Conservation (phyloP, 2,888 invertebrate species). For the Petrophora chlorosata region DNA sequence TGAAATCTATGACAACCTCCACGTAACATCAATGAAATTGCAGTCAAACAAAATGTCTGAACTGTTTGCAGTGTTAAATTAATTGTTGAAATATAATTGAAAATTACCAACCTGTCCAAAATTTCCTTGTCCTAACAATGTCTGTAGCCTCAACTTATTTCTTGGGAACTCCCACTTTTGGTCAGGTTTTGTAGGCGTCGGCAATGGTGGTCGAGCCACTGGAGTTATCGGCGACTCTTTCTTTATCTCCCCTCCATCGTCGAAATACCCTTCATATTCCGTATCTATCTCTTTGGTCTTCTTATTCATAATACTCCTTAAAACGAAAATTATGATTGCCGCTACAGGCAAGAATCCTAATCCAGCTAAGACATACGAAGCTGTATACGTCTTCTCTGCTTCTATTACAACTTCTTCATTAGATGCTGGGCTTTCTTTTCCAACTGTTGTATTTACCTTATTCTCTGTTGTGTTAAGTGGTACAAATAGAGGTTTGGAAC, state of each 20-base stretch:
- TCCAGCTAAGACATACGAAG: conserved; percentile 85
- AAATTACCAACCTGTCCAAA: conserved; percentile 87
- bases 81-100: background rate
- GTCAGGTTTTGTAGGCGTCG: conserved; percentile 81
- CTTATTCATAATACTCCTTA: conserved; percentile 81
- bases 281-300: conserved; percentile 82
- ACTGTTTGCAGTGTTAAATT: too few species aligned
- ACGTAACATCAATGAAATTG: too few species aligned
- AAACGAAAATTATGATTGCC: conserved; percentile 82
- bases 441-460: conserved; percentile 52
- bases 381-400: conserved; percentile 83
- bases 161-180: conserved; percentile 91
- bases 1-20: too few species aligned
- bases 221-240: conserved; percentile 80
- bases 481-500: conserved; percentile 53
- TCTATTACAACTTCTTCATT: conserved; percentile 83
- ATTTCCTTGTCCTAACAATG: conserved; percentile 92
- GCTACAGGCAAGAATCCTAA: conserved; percentile 84
- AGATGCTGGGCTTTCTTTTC: conserved; percentile 46
- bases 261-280: conserved; percentile 85
- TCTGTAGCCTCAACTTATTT: conserved; percentile 89
- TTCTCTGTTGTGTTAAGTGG: conserved; percentile 44
- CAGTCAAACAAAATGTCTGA: too few species aligned
- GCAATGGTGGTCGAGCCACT: conserved; percentile 82
- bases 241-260: conserved; percentile 81